These are phyloP conservation scores for Euthynnus affinis DNA, from an alignment of 2,797 vertebrate species.

Conservation along the genomic window DNA sequence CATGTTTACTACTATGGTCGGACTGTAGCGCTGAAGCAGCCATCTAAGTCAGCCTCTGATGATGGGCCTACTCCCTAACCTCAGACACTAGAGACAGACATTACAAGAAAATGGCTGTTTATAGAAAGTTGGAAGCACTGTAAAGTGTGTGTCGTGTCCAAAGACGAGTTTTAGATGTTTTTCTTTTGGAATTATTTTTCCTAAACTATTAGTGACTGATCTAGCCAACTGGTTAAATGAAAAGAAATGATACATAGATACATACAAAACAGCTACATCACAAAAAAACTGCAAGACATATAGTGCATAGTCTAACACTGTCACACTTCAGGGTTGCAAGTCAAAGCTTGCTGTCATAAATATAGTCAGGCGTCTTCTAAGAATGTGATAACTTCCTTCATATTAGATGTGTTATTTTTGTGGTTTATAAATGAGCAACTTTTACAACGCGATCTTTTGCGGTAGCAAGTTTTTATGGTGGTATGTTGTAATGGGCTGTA, in stretches of 20 bases:
- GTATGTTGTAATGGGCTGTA: conserved; percentile 20
- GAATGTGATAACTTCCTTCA: not conserved
- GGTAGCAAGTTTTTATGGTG: conserved; percentile 43
- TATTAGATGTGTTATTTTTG: conserved; percentile 4
- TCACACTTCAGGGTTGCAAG: not conserved
- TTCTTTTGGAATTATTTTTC: not conserved
- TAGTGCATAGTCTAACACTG: not conserved
- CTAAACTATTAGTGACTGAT: not conserved
- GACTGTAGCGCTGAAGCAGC: conserved; percentile 63
- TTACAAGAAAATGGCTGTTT: conserved; percentile 58
- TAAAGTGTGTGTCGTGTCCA: conserved; percentile 5
- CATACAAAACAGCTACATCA: not conserved
- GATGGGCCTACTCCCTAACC: conserved; percentile 64
- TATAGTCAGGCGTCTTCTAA: conserved; percentile 9
- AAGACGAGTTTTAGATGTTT: not conserved
- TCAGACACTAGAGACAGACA: conserved; percentile 64
- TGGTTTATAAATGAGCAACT: conserved; percentile 35
- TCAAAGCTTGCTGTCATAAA: not conserved
- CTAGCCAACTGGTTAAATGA: not conserved
- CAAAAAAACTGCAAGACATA: not conserved
- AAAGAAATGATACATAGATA: not conserved
- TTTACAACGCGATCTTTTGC: conserved; percentile 6
- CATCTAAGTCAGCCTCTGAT: conserved; percentile 60
- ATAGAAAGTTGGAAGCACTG: conserved; percentile 19
- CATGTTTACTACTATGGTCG: conserved; percentile 62